Evolutionary conservation across 2,113 vertebrate genomes (phyloP).

Genomic region (Saccopteryx bilineata): DNA sequence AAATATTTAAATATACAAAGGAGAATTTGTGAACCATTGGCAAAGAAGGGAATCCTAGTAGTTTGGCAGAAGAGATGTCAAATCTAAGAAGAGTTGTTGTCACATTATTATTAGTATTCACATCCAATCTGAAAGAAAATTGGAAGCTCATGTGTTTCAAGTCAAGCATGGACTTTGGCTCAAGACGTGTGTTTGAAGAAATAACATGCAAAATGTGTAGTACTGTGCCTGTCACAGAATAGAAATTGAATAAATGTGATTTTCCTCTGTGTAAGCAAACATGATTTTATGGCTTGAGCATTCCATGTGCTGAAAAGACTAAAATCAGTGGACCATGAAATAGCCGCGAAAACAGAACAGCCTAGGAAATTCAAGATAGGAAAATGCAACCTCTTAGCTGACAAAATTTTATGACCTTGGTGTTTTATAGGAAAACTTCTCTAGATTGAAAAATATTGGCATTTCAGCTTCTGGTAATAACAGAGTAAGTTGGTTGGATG

Average conservation of each 20-base stretch:
- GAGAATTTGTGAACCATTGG: neutral
- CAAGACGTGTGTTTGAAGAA: neutral
- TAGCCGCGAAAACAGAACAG: neutral
- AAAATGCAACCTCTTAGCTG: neutral
- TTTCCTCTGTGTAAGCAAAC: conserved; percentile 22
- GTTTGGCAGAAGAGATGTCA: neutral
- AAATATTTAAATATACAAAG: conserved; percentile 15
- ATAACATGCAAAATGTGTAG: conserved; percentile 18
- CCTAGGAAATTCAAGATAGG: neutral
- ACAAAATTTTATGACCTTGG: neutral
- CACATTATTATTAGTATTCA: neutral
- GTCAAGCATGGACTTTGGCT: neutral
- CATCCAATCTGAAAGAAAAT: neutral
- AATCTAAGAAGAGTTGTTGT: neutral
- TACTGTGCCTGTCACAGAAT: neutral
- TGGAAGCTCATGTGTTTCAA: neutral
- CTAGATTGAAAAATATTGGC: conserved; percentile 10
- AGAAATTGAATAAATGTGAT: neutral
- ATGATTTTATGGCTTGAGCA: conserved; percentile 22
- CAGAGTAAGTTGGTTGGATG: neutral
- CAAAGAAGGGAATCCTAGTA: neutral
- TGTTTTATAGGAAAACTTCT: neutral
- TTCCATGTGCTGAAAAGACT: conserved; percentile 9
- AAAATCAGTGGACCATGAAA: neutral
- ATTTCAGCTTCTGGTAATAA: neutral